Conservation (phyloP, 2,888 invertebrate species). For the Anthoptus insignis region DNA sequence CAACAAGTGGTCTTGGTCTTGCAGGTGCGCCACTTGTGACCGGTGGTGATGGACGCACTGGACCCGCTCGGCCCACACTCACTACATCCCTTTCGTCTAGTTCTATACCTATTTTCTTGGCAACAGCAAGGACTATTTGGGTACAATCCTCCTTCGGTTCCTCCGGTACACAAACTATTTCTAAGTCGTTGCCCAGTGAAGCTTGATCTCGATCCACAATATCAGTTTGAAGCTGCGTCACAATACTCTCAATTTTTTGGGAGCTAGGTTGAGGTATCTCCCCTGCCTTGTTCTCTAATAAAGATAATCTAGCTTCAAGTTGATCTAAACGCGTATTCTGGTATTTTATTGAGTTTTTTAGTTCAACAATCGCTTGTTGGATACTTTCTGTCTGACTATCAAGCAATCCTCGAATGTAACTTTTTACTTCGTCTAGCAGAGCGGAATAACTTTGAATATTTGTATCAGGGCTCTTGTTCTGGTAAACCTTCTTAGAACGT, state of each 20-base stretch:
- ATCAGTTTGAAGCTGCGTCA: background rate
- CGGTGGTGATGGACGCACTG: background rate
- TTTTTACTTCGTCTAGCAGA: background rate
- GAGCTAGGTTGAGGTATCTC: background rate
- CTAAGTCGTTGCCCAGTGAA: background rate
- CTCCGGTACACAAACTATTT: background rate
- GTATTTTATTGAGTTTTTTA: background rate
- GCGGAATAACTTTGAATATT: too few relatives aligned
- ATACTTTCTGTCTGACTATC: background rate
- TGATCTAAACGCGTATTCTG: background rate
- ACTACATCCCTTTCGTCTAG: background rate
- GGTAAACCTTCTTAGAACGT: too few relatives aligned
- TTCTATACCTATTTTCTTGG: background rate
- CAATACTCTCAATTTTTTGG: background rate
- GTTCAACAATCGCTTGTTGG: background rate
- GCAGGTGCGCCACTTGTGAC: background rate
- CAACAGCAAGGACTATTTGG: background rate
- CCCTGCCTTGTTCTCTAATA: background rate
- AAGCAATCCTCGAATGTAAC: background rate
- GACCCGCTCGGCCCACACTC: background rate
- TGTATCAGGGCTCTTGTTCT: too few relatives aligned
- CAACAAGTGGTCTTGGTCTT: background rate
- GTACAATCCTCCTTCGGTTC: background rate
- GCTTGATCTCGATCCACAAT: background rate
- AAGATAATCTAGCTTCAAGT: background rate